Evolutionary conservation across 2,797 vertebrate species (phyloP).

Genomic region (Todus mexicanus): DNA sequence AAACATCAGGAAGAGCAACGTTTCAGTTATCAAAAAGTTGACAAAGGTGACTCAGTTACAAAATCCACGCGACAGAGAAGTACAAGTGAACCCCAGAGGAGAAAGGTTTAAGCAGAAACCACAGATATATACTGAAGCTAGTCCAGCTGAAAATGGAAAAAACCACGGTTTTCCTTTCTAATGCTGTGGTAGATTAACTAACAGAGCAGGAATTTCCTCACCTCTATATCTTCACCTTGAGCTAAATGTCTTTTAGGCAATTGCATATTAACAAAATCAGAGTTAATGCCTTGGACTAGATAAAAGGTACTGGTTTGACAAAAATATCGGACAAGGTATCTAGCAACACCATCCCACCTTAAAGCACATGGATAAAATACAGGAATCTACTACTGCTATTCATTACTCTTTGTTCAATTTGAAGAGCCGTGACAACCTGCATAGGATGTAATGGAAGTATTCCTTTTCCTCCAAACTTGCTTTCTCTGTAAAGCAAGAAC

Average conservation of each 20-base stretch:
- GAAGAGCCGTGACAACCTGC: neutral
- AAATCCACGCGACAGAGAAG: neutral
- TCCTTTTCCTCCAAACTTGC: neutral
- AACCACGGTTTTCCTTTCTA: neutral
- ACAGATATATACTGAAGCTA: neutral
- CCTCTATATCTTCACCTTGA: neutral
- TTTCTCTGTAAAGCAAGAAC: neutral
- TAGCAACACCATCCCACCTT: neutral
- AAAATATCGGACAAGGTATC: neutral
- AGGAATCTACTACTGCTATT: neutral
- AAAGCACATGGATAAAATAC: neutral
- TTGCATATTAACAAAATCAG: neutral
- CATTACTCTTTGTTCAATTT: neutral
- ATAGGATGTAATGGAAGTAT: neutral
- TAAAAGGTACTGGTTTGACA: neutral
- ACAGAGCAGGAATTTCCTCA: neutral
- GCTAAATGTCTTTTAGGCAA: neutral
- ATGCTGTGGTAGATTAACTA: neutral
- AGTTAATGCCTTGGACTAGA: neutral
- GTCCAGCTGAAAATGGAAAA: neutral
- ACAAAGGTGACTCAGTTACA: neutral
- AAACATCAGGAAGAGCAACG: neutral
- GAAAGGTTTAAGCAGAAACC: neutral
- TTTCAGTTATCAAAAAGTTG: neutral
- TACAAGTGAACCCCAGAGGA: neutral